These are phyloP conservation scores for Leptobrachium ailaonicum DNA, from an alignment of 2,113 vertebrate genomes.

Conservation along the genomic window DNA sequence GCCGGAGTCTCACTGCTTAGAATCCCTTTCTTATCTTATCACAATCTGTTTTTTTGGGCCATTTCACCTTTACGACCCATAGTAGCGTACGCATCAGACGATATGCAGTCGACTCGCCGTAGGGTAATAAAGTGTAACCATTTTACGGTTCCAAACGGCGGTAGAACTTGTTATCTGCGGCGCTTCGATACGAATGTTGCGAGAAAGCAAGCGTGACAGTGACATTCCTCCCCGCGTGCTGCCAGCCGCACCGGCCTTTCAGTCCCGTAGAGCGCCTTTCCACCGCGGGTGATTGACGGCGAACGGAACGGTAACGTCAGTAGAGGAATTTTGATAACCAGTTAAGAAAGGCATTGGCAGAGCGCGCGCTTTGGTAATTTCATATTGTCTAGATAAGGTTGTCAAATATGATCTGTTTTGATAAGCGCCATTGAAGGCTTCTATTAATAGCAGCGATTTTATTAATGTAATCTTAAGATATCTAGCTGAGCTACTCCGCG, in stretches of 20 bases:
- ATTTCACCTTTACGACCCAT: too few species aligned
- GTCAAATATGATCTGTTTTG: conserved; percentile 27
- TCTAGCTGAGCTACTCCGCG: neutral
- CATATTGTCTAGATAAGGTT: conserved; percentile 30
- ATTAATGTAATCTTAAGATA: conserved; percentile 11
- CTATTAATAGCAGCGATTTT: conserved; percentile 24
- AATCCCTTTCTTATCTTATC: too few species aligned
- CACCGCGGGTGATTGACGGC: neutral
- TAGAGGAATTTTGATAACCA: conserved; percentile 23
- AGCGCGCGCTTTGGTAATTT: conserved; percentile 20
- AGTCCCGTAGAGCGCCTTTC: neutral
- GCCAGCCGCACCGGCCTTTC: neutral
- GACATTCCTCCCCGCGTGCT: neutral
- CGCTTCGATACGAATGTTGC: neutral
- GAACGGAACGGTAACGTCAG: conserved; percentile 6
- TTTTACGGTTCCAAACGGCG: too few species aligned
- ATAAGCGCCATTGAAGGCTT: conserved; percentile 16
- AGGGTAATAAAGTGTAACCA: too few species aligned
- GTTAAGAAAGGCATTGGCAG: neutral
- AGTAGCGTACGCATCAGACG: too few species aligned
- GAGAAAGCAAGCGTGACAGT: neutral
- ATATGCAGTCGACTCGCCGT: too few species aligned
- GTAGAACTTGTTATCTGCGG: neutral
- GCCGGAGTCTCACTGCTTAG: too few species aligned
- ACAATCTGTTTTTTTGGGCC: too few species aligned